Conservation (phyloP, 1,140 invertebrate genomes). For the Cephus cinctus region DNA sequence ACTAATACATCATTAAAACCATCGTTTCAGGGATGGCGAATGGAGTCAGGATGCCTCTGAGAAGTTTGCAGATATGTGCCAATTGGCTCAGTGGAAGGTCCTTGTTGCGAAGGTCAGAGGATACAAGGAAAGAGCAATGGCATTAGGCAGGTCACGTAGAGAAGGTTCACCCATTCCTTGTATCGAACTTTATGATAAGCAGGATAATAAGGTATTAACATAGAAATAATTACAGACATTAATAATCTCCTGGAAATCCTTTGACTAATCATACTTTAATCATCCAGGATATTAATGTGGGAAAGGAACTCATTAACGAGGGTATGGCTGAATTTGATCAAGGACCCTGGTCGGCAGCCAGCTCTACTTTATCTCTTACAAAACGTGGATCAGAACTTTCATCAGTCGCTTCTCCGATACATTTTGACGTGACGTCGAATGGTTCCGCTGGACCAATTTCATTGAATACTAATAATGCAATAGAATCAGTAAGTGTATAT, state of each 20-base stretch:
- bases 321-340: constrained; percentile 22
- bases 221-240: not conserved
- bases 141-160: constrained; percentile 17
- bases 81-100: constrained; percentile 65
- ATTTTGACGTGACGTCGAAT: too few species aligned
- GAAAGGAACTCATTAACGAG: constrained; percentile 29
- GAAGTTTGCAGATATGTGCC: constrained; percentile 68
- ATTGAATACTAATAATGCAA: too few species aligned
- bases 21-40: constrained; percentile 31
- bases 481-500: too few species aligned
- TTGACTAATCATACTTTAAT: not conserved
- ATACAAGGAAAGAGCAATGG: constrained; percentile 58
- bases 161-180: constrained; percentile 33
- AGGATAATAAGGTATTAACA: constrained; percentile 23
- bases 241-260: not conserved
- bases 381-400: not conserved
- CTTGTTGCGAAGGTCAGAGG: constrained; percentile 67
- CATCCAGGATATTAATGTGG: constrained; percentile 33
- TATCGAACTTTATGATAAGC: constrained; percentile 32
- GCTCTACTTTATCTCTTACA: constrained; percentile 20
- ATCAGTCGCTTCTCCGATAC: not conserved
- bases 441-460: too few species aligned
- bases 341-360: constrained; percentile 23
- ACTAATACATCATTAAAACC: too few species aligned
- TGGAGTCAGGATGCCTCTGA: constrained; percentile 71